phyloP scores from a whole-genome alignment of 2,113 vertebrate genomes.

The Lepisosteus osseus region DNA sequence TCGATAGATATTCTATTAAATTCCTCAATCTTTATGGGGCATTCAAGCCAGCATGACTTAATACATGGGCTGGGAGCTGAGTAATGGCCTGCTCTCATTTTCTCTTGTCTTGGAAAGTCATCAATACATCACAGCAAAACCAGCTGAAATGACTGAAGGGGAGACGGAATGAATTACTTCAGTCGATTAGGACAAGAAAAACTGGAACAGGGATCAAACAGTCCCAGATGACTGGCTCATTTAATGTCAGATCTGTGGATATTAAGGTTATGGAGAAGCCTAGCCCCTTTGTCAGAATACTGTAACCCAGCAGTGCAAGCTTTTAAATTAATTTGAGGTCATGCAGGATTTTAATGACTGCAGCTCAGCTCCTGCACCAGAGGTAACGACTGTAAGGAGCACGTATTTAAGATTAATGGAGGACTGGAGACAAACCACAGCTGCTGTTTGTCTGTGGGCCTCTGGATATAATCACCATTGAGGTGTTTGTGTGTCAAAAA shows the following conservation, averaged over 20 bases:
- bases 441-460: background rate
- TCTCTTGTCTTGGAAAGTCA: constrained; percentile 29
- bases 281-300: background rate
- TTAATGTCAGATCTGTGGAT: constrained; percentile 37
- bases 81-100: constrained; percentile 48
- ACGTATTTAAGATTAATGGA: background rate
- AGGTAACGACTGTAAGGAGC: background rate
- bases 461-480: background rate
- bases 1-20: constrained; percentile 67
- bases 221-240: constrained; percentile 32
- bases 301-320: background rate
- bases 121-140: constrained; percentile 21
- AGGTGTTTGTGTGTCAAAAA: background rate
- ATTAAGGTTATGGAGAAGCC: constrained; percentile 26
- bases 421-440: background rate
- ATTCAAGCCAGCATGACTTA: constrained; percentile 33
- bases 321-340: constrained; percentile 19
- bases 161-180: constrained; percentile 31
- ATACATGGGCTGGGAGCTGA: constrained; percentile 41
- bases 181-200: constrained; percentile 28
- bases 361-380: background rate
- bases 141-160: constrained; percentile 8
- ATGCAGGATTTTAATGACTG: background rate
- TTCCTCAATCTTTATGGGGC: constrained; percentile 52
- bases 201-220: constrained; percentile 32